Evolutionary conservation across 2,888 invertebrate genomes (phyloP).

Genomic region (Platypus cylindrus): DNA sequence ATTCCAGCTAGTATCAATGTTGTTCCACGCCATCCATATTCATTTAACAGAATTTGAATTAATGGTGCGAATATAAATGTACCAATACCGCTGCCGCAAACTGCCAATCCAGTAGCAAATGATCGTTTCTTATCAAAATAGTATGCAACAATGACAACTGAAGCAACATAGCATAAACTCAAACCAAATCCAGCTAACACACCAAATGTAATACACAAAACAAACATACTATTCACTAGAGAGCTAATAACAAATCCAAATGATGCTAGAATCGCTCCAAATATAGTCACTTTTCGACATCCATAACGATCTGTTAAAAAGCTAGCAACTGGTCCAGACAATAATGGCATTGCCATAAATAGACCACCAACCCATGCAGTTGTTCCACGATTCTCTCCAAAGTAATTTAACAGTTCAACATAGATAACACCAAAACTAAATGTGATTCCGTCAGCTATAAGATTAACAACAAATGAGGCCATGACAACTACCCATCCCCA

Average conservation of each 20-base stretch:
- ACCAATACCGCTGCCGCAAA: constrained; percentile 79
- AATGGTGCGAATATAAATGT: constrained; percentile 78
- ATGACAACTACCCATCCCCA: constrained; percentile 91
- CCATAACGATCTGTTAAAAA: constrained; percentile 74
- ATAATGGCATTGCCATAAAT: constrained; percentile 82
- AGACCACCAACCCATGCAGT: constrained; percentile 85
- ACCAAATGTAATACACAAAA: constrained; percentile 71
- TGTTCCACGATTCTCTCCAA: constrained; percentile 71
- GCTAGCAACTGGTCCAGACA: constrained; percentile 76
- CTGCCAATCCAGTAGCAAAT: constrained; percentile 74
- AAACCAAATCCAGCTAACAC: constrained; percentile 74
- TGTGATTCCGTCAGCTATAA: constrained; percentile 85
- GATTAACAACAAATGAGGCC: constrained; percentile 77
- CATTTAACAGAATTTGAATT: constrained; percentile 56
- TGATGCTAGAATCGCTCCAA: constrained; percentile 63
- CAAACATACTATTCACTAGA: constrained; percentile 60
- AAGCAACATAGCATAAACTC: constrained; percentile 79
- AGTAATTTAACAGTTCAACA: constrained; percentile 73
- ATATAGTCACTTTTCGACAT: constrained; percentile 65
- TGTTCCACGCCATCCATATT: constrained; percentile 76
- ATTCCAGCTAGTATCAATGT: constrained; percentile 69
- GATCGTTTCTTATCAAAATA: constrained; percentile 78
- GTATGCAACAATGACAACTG: constrained; percentile 81
- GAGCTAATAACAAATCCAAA: constrained; percentile 67
- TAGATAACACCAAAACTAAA: constrained; percentile 87